Conservation (phyloP, 2,888 invertebrate genomes). For the Chalcis sispes region DNA sequence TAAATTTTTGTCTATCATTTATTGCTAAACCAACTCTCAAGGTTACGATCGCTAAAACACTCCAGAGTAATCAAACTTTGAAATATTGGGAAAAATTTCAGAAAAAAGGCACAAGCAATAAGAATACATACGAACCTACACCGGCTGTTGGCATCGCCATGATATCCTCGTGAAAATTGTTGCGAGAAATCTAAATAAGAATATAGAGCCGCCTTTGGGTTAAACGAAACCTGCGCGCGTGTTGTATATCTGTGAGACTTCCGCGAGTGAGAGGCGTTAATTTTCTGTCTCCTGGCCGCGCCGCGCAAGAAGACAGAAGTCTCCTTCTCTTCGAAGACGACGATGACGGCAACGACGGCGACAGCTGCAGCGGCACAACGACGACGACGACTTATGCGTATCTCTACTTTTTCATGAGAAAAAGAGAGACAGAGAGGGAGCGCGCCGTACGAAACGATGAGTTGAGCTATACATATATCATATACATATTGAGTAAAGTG, state of each 20-base stretch:
- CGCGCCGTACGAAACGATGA: background rate
- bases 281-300: constrained; percentile 11
- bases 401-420: background rate
- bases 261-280: constrained; percentile 11
- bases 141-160: constrained; percentile 94
- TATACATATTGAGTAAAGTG: too few relatives aligned
- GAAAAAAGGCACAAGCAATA: background rate
- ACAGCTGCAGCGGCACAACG: background rate
- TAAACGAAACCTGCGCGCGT: background rate
- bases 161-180: constrained; percentile 74
- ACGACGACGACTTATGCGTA: constrained; percentile 9
- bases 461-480: too few relatives aligned
- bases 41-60: constrained; percentile 37
- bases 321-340: background rate
- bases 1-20: too few relatives aligned
- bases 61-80: background rate
- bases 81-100: background rate
- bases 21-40: constrained; percentile 33
- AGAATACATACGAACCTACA: constrained; percentile 84
- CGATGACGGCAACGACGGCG: background rate
- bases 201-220: constrained; percentile 7
- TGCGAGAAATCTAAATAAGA: constrained; percentile 38
- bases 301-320: constrained; percentile 9
- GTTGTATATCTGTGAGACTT: background rate
- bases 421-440: background rate